Evolutionary conservation across 2,797 vertebrate genomes (phyloP).

Genomic region (Schizopygopsis pylzovi): DNA sequence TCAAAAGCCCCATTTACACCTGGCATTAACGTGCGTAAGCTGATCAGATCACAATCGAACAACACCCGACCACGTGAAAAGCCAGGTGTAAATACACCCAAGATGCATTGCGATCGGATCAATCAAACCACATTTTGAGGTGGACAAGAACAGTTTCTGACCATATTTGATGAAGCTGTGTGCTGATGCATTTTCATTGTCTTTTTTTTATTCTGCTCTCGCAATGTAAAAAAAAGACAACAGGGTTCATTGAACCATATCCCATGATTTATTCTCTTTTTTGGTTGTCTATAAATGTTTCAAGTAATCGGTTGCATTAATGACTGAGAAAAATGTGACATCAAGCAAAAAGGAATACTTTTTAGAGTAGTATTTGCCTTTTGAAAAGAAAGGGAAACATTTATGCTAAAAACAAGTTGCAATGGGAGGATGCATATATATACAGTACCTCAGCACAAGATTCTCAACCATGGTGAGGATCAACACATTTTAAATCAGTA

Average conservation of each 20-base stretch:
- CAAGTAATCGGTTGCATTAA: not conserved
- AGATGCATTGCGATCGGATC: not conserved
- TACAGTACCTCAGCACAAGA: too few relatives aligned
- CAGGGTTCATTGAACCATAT: not conserved
- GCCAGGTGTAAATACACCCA: conserved; percentile 28
- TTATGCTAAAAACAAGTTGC: too few relatives aligned
- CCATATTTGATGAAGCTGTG: not conserved
- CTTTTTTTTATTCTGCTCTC: not conserved
- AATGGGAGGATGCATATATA: too few relatives aligned
- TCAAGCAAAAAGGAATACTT: not conserved
- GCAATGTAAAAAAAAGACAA: not conserved
- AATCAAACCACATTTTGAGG: not conserved
- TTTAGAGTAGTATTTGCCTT: too few relatives aligned
- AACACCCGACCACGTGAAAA: conserved; percentile 14
- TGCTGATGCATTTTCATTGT: not conserved
- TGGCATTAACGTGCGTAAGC: not conserved
- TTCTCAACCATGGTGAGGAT: too few relatives aligned
- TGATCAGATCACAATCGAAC: conserved; percentile 9
- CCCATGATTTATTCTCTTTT: not conserved
- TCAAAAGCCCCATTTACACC: conserved; percentile 8
- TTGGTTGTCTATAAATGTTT: not conserved
- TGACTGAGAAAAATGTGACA: not conserved
- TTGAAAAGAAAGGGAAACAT: too few relatives aligned
- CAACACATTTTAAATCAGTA: too few relatives aligned
- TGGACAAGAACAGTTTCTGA: conserved; percentile 1